Evolutionary conservation across 2,888 invertebrate genomes (phyloP), one percentile per base, ranked within the genome.

Genomic region (Drosophila mayaguana): DNA sequence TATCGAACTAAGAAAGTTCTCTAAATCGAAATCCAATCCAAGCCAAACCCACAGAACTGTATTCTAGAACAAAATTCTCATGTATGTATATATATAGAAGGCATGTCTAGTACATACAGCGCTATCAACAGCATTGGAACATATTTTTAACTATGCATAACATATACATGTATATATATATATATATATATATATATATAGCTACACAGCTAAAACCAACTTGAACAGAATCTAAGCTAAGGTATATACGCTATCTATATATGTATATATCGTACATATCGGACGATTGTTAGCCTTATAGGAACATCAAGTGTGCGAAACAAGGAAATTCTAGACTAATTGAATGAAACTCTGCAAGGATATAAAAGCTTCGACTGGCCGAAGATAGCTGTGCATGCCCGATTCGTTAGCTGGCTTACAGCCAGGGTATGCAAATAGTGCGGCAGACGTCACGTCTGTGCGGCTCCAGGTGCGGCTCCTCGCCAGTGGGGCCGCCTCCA

Each of bases 381-480:
- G 54, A 56, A 56, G 38, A 25, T 50, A 16, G 14, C 20, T 51
- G 40, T 4, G 45, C 12, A 51, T 56, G 18, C 34, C 34, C 48
- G 36, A 22, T 50, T 18, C 34, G 8, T 5, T 51, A 0, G 34
- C 32, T 54, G 20, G 55, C 45, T 89, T 83, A 92, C 38, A 93
- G 88, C 92, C 92, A 93, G 9, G 92, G 92, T 63, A 93, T 89
- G 68, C 92, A 93, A 70, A 92, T 92, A 38, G 92, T 87, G 60
- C 92, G 91, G 61, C 93, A 93, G 34, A 85, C 89, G 62, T 91
- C 91, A 32, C 90, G 87, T n/a, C 83, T 63, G 16, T 87, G 80
- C 4, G 80, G 65, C n/a, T 80, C 84, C 1, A 89, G 83, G 53
- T 89, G 80, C 6, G 88, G 91, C 22, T 91, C 91, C 59, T 87